Percentiles rank a stretch among this genome's conserved stretches.
Evolutionary conservation across 2,113 vertebrate genomes (phyloP).

Genomic region (Sus scrofa): T2T-Sscrofa CM000813.6:16788501-16789000

Average conservation of each 20-base stretch:
- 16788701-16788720: neutral
- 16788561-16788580: neutral
- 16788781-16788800: neutral
- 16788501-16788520: neutral
- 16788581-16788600: neutral
- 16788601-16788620: neutral
- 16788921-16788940: neutral
- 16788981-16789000: neutral
- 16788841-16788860: neutral
- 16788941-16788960: neutral
- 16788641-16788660: neutral
- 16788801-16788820: neutral
- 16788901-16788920: neutral
- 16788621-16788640: neutral
- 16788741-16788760: neutral
- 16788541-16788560: neutral
- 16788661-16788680: neutral
- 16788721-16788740: neutral
- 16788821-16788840: neutral
- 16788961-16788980: neutral
- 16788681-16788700: neutral
- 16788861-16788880: neutral
- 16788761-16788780: neutral
- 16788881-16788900: neutral
- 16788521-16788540: neutral